Evolutionary conservation across 2,113 vertebrate species (phyloP).

Genomic region (Vulpes vulpes): DNA sequence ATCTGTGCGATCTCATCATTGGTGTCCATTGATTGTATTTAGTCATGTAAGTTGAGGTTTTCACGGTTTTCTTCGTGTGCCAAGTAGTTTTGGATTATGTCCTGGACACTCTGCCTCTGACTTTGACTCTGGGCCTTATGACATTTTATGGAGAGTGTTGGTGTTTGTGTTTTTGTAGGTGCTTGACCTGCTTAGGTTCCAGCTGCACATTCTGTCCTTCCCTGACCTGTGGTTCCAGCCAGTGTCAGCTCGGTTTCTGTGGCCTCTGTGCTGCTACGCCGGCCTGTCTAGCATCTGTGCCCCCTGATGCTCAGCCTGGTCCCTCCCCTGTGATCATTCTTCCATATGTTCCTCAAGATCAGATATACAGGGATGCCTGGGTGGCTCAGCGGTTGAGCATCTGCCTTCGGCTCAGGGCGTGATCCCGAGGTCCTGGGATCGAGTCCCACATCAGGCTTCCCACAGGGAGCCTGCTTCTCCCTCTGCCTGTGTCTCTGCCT

Average conservation of each 20-base stretch:
- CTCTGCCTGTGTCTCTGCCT: too few relatives aligned
- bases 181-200: background rate
- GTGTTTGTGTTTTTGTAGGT: background rate
- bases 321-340: background rate
- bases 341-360: background rate
- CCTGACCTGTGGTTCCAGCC: background rate
- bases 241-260: background rate
- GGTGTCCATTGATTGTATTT: background rate
- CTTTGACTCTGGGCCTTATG: background rate
- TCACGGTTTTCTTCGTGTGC: background rate
- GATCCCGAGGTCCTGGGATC: too few relatives aligned
- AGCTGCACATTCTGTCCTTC: background rate
- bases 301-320: background rate
- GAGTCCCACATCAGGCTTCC: too few relatives aligned
- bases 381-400: too few relatives aligned
- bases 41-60: background rate
- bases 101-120: background rate
- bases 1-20: background rate
- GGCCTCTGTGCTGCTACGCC: background rate
- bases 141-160: constrained; percentile 5
- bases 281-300: background rate
- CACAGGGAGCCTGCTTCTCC: too few relatives aligned
- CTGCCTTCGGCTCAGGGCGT: too few relatives aligned
- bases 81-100: background rate
- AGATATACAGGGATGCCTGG: too few relatives aligned